These are phyloP conservation scores for Cheilosia vernalis DNA, from an alignment of 2,888 invertebrate genomes.

Conservation along the genomic window DNA sequence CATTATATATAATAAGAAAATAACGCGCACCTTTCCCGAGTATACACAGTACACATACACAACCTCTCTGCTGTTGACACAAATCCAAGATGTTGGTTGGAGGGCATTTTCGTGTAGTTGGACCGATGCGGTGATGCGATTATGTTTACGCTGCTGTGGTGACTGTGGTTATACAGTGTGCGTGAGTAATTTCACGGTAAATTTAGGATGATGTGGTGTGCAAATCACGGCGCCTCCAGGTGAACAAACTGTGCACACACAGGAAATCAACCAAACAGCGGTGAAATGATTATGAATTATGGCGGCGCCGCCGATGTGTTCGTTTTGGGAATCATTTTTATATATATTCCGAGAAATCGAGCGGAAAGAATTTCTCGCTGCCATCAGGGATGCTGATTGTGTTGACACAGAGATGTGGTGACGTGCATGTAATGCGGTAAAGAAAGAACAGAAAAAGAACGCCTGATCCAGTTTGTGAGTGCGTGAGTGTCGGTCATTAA, in stretches of 20 bases:
- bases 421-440: neutral
- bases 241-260: conserved; percentile 69
- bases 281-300: conserved; percentile 71
- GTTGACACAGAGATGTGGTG: conserved; percentile 34
- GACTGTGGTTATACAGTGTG: conserved; percentile 26
- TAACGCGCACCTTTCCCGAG: conserved; percentile 38
- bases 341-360: conserved; percentile 40
- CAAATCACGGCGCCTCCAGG: conserved; percentile 71
- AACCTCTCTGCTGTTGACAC: conserved; percentile 56
- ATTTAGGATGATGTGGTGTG: conserved; percentile 68
- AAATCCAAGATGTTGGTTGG: conserved; percentile 3
- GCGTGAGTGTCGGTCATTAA: too few relatives aligned
- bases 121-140: too few relatives aligned
- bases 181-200: conserved; percentile 73
- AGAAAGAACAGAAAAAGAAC: neutral
- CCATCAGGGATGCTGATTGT: conserved; percentile 33
- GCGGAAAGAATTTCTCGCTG: conserved; percentile 33
- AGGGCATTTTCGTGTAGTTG: conserved; percentile 3
- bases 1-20: conserved; percentile 28
- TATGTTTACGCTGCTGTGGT: neutral
- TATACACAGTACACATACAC: neutral
- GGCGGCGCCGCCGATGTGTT: conserved; percentile 45
- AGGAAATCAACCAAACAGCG: conserved; percentile 63
- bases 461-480: neutral
- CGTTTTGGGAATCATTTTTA: conserved; percentile 32